phyloP scores from a whole-genome alignment of 2,888 invertebrate species.

The Cremastinae sp. region DNA sequence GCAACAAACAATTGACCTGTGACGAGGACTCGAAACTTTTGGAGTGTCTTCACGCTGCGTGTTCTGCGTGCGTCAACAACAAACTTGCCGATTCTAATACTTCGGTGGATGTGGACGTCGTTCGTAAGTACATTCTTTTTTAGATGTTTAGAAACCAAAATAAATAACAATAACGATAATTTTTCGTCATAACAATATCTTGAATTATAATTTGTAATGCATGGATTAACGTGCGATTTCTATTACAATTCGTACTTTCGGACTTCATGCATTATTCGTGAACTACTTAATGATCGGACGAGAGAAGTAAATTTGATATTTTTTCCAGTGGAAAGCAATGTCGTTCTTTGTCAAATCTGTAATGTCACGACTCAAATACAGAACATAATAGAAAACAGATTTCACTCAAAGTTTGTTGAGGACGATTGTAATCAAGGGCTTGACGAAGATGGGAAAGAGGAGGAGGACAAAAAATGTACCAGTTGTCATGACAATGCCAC shows the following conservation, averaged over 20 bases:
- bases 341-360: conserved; percentile 87
- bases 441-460: conserved; percentile 71
- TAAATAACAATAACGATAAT: too few relatives aligned
- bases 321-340: conserved; percentile 71
- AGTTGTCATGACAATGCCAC: conserved; percentile 92
- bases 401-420: conserved; percentile 86
- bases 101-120: conserved; percentile 77
- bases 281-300: too few relatives aligned
- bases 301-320: background rate
- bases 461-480: conserved; percentile 86
- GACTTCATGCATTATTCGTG: too few relatives aligned
- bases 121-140: conserved; percentile 69
- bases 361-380: conserved; percentile 86
- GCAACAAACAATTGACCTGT: conserved; percentile 80
- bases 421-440: conserved; percentile 80
- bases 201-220: conserved; percentile 1
- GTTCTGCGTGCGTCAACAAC: conserved; percentile 87
- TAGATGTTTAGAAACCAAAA: background rate
- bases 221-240: too few relatives aligned
- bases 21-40: conserved; percentile 89
- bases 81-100: conserved; percentile 83
- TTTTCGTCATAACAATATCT: too few relatives aligned
- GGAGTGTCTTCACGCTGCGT: conserved; percentile 94
- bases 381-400: conserved; percentile 92
- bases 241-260: background rate